A percentile compares a stretch with the other conserved stretches of the same genome.
Conservation (phyloP, 2,113 vertebrate species). For the Atractosteus spatula region DNA sequence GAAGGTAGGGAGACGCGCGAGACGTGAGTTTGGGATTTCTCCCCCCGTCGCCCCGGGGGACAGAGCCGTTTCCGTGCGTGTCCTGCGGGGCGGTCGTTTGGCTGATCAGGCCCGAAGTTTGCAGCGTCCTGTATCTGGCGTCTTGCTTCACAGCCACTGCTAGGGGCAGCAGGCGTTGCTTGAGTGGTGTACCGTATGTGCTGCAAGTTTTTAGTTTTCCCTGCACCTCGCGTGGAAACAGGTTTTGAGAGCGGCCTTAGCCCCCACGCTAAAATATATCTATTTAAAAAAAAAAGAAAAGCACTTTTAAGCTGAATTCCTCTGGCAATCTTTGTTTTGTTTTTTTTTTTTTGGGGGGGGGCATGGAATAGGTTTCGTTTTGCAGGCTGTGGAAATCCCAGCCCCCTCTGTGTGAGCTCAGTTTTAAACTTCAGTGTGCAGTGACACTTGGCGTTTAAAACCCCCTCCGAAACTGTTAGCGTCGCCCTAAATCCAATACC, state of each 20-base stretch:
- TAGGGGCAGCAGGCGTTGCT: neutral
- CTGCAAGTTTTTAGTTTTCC: conserved; percentile 7
- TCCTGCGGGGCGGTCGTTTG: too few species aligned
- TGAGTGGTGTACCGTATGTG: neutral
- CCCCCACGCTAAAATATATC: too few species aligned
- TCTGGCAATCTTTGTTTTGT: neutral
- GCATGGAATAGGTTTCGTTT: neutral
- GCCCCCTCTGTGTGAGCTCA: neutral
- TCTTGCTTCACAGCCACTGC: too few species aligned
- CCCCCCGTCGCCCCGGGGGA: too few species aligned
- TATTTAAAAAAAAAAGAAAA: too few species aligned
- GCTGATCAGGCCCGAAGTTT: neutral
- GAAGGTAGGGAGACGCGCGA: conserved; percentile 1
- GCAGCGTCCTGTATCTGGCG: too few species aligned
- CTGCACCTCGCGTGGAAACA: neutral
- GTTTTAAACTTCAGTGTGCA: conserved; percentile 4
- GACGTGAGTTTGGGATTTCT: neutral
- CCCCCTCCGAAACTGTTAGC: neutral
- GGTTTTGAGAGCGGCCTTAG: too few species aligned
- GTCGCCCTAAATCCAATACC: too few species aligned
- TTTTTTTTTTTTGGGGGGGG: neutral
- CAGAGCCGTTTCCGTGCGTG: too few species aligned
- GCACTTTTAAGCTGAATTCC: neutral
- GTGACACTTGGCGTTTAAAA: conserved; percentile 1
- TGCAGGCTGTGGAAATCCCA: neutral